phyloP scores from a whole-genome alignment of 2,888 invertebrate species.

The Parnassius glacialis region DNA sequence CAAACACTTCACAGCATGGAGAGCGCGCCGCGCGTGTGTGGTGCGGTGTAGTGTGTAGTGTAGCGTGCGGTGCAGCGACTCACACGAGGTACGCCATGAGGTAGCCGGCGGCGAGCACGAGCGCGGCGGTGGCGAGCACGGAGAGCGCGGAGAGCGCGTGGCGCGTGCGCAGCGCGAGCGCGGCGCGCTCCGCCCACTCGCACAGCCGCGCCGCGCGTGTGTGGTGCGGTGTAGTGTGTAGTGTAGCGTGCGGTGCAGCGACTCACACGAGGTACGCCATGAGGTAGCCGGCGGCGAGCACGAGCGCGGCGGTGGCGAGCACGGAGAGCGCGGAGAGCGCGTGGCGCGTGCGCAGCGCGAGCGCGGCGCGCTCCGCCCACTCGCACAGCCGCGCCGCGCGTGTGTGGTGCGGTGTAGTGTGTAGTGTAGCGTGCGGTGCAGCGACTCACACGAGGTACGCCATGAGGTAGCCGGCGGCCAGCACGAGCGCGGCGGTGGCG shows the following conservation, averaged over 20 bases:
- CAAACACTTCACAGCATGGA: too few relatives aligned
- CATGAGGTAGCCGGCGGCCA: constrained; percentile 89
- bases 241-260: constrained; percentile 54
- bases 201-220: constrained; percentile 83
- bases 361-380: constrained; percentile 86
- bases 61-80: constrained; percentile 46
- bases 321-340: constrained; percentile 84
- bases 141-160: constrained; percentile 86
- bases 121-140: constrained; percentile 84
- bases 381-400: constrained; percentile 83
- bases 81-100: constrained; percentile 89
- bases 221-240: background rate
- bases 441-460: constrained; percentile 84
- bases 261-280: constrained; percentile 88
- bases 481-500: constrained; percentile 85
- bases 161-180: constrained; percentile 87
- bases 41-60: background rate
- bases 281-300: constrained; percentile 85
- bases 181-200: constrained; percentile 85
- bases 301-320: constrained; percentile 86
- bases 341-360: constrained; percentile 88
- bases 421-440: constrained; percentile 55
- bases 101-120: constrained; percentile 86
- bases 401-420: constrained; percentile 44
- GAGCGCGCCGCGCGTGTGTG: too few relatives aligned